Conservation (phyloP, 2,113 vertebrate species). For the Prunella fulvescens region DNA sequence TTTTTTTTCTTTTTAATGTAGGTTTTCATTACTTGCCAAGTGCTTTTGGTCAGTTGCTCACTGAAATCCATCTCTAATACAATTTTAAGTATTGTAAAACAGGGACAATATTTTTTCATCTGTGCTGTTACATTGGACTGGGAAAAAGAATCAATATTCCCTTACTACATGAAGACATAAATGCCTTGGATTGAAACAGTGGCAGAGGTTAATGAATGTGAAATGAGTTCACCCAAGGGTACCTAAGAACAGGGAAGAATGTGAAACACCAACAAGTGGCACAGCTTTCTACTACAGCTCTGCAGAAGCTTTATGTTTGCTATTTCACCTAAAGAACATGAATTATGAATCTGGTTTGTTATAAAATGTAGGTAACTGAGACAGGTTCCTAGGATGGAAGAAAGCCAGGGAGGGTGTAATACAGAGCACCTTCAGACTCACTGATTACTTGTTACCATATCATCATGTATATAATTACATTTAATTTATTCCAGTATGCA, state of each 20-base stretch:
- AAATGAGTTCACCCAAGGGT: neutral
- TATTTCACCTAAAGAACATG: neutral
- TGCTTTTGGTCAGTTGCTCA: neutral
- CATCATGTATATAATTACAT: neutral
- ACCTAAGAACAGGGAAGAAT: neutral
- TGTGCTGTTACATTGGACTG: neutral
- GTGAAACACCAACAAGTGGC: neutral
- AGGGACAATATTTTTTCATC: neutral
- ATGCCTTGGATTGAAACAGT: neutral
- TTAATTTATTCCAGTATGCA: neutral
- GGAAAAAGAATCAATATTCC: neutral
- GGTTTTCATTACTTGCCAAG: neutral
- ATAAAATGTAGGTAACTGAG: neutral
- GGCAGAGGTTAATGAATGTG: neutral
- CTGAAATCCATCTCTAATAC: neutral
- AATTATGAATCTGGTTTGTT: neutral
- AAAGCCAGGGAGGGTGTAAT: neutral
- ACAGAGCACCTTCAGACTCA: neutral
- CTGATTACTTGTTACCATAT: neutral
- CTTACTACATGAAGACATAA: neutral
- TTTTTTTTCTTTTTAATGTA: neutral
- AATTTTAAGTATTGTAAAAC: neutral
- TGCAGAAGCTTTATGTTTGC: neutral
- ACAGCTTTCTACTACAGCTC: neutral
- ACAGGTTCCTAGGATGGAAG: neutral